Evolutionary conservation across 2,888 invertebrate species (phyloP), one percentile per base, ranked within the genome.

Genomic region (Cryptocephalus primarius): DNA sequence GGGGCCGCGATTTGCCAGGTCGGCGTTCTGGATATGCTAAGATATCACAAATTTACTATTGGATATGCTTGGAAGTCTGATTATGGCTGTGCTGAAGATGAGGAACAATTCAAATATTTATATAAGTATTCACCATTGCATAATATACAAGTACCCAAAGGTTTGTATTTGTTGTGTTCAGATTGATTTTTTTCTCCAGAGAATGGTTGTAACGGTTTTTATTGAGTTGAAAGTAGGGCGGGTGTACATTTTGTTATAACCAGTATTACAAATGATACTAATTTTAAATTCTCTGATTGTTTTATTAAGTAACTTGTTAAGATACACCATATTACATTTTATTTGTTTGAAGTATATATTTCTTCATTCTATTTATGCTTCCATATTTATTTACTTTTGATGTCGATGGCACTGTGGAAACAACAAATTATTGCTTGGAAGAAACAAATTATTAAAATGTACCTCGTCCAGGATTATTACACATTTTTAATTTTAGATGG

Each of bases 1-100:
- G 94, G 91, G 9, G 91, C 90, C 48, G 93, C 86, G 42, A 80
- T 99, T 55, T 86, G 88, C 57, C 90, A 94, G 80, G 95, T 96
- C 47, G 96, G 94, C 10, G 96, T 99, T 1, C 75, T 96, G 73
- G 99, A 99, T 72, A 93, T 97, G 95, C 74, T 97, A 51, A 81
- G 95, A 46, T 99, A 89, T 75, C 95, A 97, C 71, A 94, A 94
- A 73, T 95, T 97, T 71, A 99, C 97, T 8, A 93, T 97, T 64
- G 99, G 96, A 0, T 88, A 89, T 71, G 90, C 93, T 40, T 99
- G 97, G 97, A 85, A 71, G 48, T 89, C 94, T 0, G 97, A 99
- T 73, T 99, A 88, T 73, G 97, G 97, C 39, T 85, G 84, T 69
- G 84, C 95, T 0, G 91, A 92, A 58, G 82, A 88, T 59, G 75